A percentile compares a stretch with the other conserved stretches of the same genome.
Conservation (phyloP, 2,113 vertebrate species). For the Tor tambroides region DNA sequence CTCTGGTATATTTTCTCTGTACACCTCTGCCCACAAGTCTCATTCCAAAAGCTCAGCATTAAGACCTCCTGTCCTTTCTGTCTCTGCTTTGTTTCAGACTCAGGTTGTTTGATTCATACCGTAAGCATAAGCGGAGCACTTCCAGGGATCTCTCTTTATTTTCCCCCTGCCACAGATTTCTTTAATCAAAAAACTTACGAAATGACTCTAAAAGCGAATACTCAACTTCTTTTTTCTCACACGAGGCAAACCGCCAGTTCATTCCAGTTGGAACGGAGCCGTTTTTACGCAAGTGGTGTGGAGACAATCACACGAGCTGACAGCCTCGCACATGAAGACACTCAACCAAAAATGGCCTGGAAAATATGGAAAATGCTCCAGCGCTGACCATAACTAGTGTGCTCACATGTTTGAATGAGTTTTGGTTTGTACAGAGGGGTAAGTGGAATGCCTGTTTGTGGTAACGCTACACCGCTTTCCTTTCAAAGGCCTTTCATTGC, state of each 20-base stretch:
- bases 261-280: constrained; percentile 58
- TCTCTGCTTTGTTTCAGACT: constrained; percentile 69
- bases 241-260: constrained; percentile 63
- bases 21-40: constrained; percentile 27
- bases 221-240: constrained; percentile 53
- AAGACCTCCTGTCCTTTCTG: constrained; percentile 59
- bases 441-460: constrained; percentile 4
- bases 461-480: constrained; percentile 21
- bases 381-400: constrained; percentile 55
- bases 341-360: not conserved
- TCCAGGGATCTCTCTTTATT: constrained; percentile 37
- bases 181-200: constrained; percentile 66
- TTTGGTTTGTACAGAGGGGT: not conserved
- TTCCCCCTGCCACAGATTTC: not conserved
- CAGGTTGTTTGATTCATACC: constrained; percentile 72
- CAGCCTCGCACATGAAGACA: constrained; percentile 33
- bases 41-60: constrained; percentile 62
- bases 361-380: constrained; percentile 47
- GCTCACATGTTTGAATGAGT: constrained; percentile 19
- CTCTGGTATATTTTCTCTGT: not conserved
- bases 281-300: constrained; percentile 53
- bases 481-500: constrained; percentile 36
- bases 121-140: constrained; percentile 41
- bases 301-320: constrained; percentile 38
- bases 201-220: constrained; percentile 60